Percentiles rank a stretch among this genome's conserved stretches.
phyloP scores from a whole-genome alignment of 2,888 invertebrate genomes.

The Ceraclea dissimilis region DNA sequence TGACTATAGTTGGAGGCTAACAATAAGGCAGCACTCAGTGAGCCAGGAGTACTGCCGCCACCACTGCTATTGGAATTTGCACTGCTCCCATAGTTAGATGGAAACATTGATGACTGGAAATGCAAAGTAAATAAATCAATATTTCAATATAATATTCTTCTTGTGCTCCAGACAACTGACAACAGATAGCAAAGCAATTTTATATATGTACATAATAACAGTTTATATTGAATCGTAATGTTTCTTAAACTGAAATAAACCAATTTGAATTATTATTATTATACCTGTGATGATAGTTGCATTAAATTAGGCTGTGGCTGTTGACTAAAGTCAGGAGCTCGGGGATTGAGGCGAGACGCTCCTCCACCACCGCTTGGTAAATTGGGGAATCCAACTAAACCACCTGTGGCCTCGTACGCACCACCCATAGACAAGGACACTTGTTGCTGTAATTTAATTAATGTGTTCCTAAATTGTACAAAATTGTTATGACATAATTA shows the following conservation, averaged over 20 bases:
- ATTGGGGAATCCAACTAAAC: conserved; percentile 14
- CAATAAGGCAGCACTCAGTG: conserved; percentile 10
- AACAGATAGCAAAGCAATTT: no score
- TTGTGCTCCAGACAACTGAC: no score
- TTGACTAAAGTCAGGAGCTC: conserved; percentile 46
- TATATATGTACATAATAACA: no score
- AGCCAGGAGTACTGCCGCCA: conserved; percentile 31
- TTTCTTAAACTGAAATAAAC: no score
- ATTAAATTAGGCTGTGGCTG: conserved; percentile 21
- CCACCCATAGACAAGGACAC: conserved; percentile 35
- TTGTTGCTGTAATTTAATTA: conserved; percentile 23
- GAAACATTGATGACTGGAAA: conserved; percentile 23
- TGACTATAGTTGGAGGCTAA: conserved; percentile 14
- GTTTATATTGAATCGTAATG: no score
- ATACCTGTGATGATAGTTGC: conserved; percentile 31
- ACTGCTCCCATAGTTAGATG: conserved; percentile 11
- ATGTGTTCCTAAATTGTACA: no score
- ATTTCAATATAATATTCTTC: no score
- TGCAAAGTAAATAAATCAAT: background rate
- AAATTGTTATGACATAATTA: background rate
- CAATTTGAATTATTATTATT: no score
- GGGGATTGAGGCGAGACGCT: conserved; percentile 42
- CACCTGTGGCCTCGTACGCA: conserved; percentile 29
- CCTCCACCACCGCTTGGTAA: conserved; percentile 9
- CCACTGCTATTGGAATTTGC: conserved; percentile 7